These are phyloP conservation scores for Drosophila ezoana DNA, from an alignment of 2,888 invertebrate genomes.

Conservation along the genomic window DNA sequence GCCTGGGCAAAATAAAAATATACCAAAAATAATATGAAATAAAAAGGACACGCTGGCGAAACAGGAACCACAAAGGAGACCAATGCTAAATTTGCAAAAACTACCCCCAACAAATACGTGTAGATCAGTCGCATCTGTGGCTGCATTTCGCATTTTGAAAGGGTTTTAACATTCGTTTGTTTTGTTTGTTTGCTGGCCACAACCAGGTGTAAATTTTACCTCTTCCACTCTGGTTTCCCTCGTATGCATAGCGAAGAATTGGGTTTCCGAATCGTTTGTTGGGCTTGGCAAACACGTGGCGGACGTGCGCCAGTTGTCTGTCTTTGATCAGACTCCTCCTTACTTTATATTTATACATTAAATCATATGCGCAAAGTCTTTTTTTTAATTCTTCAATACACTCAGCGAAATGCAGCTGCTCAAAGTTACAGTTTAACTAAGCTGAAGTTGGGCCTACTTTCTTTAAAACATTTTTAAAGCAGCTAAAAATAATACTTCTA, in stretches of 20 bases:
- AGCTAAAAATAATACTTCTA: too few species aligned
- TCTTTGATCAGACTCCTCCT: slow-evolving; percentile 55
- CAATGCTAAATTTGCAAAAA: slow-evolving; percentile 51
- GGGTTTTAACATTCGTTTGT: slow-evolving; percentile 55
- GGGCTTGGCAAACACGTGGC: slow-evolving; percentile 63
- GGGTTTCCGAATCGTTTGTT: slow-evolving; percentile 13
- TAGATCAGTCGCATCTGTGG: slow-evolving; percentile 67
- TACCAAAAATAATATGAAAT: slow-evolving; percentile 6
- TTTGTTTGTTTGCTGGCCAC: slow-evolving; percentile 62
- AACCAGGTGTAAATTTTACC: slow-evolving; percentile 80
- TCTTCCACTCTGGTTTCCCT: slow-evolving; percentile 21
- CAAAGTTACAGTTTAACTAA: background rate
- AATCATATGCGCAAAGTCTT: slow-evolving; percentile 21
- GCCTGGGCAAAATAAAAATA: slow-evolving; percentile 28
- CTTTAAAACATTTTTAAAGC: too few species aligned
- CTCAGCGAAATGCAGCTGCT: background rate
- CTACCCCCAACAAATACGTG: slow-evolving; percentile 48
- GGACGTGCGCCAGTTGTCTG: slow-evolving; percentile 76
- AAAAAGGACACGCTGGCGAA: slow-evolving; percentile 54
- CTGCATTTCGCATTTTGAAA: slow-evolving; percentile 59
- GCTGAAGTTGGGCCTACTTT: background rate
- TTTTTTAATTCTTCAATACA: slow-evolving; percentile 53
- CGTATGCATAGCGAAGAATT: slow-evolving; percentile 27
- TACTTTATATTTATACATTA: slow-evolving; percentile 5
- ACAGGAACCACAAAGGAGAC: slow-evolving; percentile 47